Evolutionary conservation across 2,888 invertebrate genomes (phyloP).

Genomic region (Cosmorhoe ocellata): DNA sequence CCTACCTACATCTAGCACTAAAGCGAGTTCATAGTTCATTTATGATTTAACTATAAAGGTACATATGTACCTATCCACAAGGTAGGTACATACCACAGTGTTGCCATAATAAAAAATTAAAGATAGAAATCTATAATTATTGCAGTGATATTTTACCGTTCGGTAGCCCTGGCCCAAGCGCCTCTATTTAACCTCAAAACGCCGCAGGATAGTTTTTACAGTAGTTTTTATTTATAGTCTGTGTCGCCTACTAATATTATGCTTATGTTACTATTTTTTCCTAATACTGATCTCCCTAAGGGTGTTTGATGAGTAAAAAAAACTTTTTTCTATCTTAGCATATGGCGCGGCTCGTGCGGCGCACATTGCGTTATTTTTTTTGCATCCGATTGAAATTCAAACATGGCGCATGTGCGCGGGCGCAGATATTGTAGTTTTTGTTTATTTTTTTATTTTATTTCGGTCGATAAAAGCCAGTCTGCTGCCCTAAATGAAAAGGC

Average conservation of each 20-base stretch:
- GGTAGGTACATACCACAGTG: no score
- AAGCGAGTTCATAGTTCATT: no score
- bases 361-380: conserved; percentile 80
- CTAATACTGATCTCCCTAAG: conserved; percentile 63
- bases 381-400: conserved; percentile 79
- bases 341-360: conserved; percentile 75
- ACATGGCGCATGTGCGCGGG: conserved; percentile 69
- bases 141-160: neutral
- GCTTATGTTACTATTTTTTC: conserved; percentile 79
- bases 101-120: no score
- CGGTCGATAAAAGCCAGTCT: conserved; percentile 51
- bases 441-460: conserved; percentile 52
- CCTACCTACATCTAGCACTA: no score
- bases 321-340: conserved; percentile 57
- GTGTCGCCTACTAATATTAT: conserved; percentile 73
- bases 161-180: conserved; percentile 31
- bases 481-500: conserved; percentile 44
- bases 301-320: conserved; percentile 74
- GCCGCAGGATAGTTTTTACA: conserved; percentile 59
- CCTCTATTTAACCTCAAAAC: conserved; percentile 72
- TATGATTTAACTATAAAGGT: no score
- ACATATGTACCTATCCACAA: no score
- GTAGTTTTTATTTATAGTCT: conserved; percentile 62
- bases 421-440: conserved; percentile 61
- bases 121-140: no score